Base-by-base conservation (phyloP, 2,888 invertebrate species). In the Acleris holmiana region DNA sequence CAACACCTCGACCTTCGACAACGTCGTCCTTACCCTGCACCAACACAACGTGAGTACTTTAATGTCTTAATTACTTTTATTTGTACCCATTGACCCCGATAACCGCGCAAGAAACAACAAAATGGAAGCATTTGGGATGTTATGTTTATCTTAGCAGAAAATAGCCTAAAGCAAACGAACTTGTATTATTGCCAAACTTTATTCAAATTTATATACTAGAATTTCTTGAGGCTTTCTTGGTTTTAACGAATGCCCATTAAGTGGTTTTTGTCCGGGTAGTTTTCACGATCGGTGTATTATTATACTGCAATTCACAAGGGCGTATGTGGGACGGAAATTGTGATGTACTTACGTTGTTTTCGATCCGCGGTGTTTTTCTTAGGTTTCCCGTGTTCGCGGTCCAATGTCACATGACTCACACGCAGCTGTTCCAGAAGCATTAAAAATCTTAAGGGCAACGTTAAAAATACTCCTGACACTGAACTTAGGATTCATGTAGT, bases 1-100 rank as follows among this genome's bases (percentile, higher is more conserved):
- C 17, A 94, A 94, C 68, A 93, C 94, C 5, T 84, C 89, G 15
- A 83, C 89, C 67, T 91, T 93, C 80, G 93, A 92, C 86, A 92
- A 91, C 83, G 92, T 93, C 63, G 88, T 93, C 65, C 78, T 93
- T 69, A 91, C 91, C 44, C 88, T 92, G 56, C 93, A 92, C 70
- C 90, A 93, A 72, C 90, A 92, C 73, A 93, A 92, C 73, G 93
- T 93, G 68, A 93, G 93, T 93, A 86, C 71, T 68, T 64, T 59
- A 68, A 54, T 69, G 51, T 58, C 59, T 73, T 71, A 8, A 70
- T 70, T 75, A 71, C 74, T 67, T 76, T 72, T 76, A 70, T 74
- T 73, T 68, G 63, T 53, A 72, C 73, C 71, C 63, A 77, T 76
- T 79, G 76, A 80, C 77, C 79, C 76, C 76, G 74, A 77, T 83